Base-by-base conservation (phyloP, 1,140 invertebrate species). In the Drosophila serrata region DNA sequence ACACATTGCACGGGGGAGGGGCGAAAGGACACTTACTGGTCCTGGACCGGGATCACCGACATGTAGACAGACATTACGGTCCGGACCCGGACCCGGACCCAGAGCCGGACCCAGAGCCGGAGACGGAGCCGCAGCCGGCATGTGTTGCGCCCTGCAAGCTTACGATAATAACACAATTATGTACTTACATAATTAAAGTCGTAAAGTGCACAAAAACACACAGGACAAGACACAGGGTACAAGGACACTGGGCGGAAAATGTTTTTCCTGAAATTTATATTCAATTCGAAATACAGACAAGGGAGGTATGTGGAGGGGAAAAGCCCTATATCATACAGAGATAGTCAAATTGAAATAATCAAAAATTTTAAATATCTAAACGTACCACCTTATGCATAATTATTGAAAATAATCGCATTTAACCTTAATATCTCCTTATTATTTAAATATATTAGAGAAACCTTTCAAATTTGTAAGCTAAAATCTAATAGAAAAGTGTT, bases 161-260 rank as follows among this genome's bases (percentile, higher is more conserved):
- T 84, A 85, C 87, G 85, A 88, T 88, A 90, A 88, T 88, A 90
- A 88, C 86, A 88, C 85, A 88, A 88, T 88, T 88, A 88, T 88
- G 86, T 88, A 90, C 86, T 90, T 85, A 90, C 81, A 79, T 90
- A 88, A 88, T 88, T 88, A 88, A 90, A 90, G 84, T 88, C 84
- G 84, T 90, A 90, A 90, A 90, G 82, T 87, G 79, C 75, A 76
- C 81, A 84, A 67, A 84, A 62, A 81, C 76, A 84, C 79, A 78
- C 51, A 78, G 43, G 27, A 43, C 63, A 27, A 49, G 29, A 5
- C 22, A 40, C 22, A 40, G 24, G 17, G 27, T 6, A 9, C 13
- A 46, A 12, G 31, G 27, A 40, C 33, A 67, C 27, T 40, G 27
- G 9, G n/a, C n/a, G n/a, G 15, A 48, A 55, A 62, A 53, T 1